Conservation (phyloP, 2,113 vertebrate species). For the Malurus melanocephalus region DNA sequence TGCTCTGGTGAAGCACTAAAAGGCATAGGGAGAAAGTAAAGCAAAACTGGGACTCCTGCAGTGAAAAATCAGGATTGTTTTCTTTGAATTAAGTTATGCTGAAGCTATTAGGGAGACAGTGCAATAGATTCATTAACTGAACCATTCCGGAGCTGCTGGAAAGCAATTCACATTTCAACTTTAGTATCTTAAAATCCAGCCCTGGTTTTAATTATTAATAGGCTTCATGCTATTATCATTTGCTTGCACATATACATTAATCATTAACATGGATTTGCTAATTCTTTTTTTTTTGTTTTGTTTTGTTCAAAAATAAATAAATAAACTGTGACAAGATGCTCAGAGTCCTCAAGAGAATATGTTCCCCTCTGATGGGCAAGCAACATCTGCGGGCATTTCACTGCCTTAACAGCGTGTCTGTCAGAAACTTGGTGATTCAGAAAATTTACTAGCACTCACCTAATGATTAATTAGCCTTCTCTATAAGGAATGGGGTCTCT, state of each 20-base stretch:
- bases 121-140: background rate
- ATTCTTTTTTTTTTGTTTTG: constrained; percentile 30
- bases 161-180: constrained; percentile 35
- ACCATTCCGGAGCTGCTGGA: background rate
- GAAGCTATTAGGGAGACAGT: background rate
- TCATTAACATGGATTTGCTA: constrained; percentile 10
- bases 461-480: constrained; percentile 73
- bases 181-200: background rate
- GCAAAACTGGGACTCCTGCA: background rate
- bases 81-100: constrained; percentile 3
- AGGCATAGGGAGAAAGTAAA: background rate
- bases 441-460: constrained; percentile 66
- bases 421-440: constrained; percentile 68
- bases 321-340: constrained; percentile 23
- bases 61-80: constrained; percentile 1
- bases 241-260: constrained; percentile 42
- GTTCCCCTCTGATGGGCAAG: constrained; percentile 53
- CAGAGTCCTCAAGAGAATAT: constrained; percentile 33
- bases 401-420: constrained; percentile 45
- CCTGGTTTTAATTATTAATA: constrained; percentile 41
- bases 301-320: constrained; percentile 40
- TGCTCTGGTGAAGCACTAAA: background rate
- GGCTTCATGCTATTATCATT: constrained; percentile 4
- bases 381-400: constrained; percentile 48
- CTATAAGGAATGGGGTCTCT: constrained; percentile 34